Conservation (phyloP, 2,888 invertebrate species). For the Hemicrepidius hirtus region DNA sequence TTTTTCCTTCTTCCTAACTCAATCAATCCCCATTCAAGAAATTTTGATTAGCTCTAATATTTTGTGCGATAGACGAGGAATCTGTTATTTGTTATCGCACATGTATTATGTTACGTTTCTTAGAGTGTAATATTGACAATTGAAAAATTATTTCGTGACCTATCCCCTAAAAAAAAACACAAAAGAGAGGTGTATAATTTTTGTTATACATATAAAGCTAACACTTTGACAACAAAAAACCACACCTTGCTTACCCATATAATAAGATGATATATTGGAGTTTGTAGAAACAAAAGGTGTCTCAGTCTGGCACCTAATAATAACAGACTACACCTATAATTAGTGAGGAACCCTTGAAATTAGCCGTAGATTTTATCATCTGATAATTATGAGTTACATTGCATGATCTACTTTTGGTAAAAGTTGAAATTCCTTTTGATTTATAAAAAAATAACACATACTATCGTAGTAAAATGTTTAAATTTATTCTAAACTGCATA, state of each 20-base stretch:
- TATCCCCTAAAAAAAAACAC: no score
- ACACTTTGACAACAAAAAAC: conserved; percentile 8
- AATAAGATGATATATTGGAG: conserved; percentile 36
- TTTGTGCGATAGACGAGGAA: no score
- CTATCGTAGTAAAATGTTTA: no score
- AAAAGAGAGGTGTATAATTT: background rate
- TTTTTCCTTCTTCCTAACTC: no score
- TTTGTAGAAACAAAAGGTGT: conserved; percentile 51
- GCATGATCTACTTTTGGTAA: conserved; percentile 36
- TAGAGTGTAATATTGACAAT: no score
- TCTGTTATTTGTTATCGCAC: no score
- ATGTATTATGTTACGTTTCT: no score
- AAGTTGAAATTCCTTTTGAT: background rate
- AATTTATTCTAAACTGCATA: no score
- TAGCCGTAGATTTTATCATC: conserved; percentile 64
- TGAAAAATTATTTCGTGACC: no score
- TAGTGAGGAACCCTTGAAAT: conserved; percentile 62
- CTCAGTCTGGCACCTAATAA: conserved; percentile 61
- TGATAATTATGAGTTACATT: conserved; percentile 61
- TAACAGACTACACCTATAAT: conserved; percentile 65
- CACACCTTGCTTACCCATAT: conserved; percentile 24
- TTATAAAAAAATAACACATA: no score
- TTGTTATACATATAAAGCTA: conserved; percentile 10
- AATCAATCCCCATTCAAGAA: no score
- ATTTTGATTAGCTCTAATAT: no score